These are phyloP conservation scores for Temnothorax rugatulus DNA, from an alignment of 2,888 invertebrate species.

Conservation along the genomic window DNA sequence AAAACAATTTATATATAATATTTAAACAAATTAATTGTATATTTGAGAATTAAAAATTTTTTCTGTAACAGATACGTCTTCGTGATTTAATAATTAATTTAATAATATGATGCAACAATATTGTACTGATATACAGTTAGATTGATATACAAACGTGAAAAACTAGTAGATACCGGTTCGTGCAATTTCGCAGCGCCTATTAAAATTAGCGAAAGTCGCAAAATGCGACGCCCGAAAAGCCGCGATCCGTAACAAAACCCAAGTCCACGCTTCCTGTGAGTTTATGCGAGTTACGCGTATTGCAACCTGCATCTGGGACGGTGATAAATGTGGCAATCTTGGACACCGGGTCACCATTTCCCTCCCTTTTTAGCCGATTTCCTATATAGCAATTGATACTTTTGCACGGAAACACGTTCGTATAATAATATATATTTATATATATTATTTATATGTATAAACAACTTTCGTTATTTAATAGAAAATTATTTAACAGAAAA, in stretches of 20 bases:
- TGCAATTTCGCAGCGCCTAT: slow-evolving; percentile 41
- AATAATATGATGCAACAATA: background rate
- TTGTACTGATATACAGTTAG: background rate
- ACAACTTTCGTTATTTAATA: background rate
- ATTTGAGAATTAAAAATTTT: background rate
- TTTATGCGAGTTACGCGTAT: background rate
- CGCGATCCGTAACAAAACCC: slow-evolving; percentile 71
- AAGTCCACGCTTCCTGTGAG: slow-evolving; percentile 6
- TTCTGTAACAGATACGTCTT: background rate
- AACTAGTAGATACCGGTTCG: slow-evolving; percentile 27
- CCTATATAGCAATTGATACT: background rate
- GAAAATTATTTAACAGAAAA: background rate
- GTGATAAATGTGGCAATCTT: slow-evolving; percentile 53
- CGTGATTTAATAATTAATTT: background rate
- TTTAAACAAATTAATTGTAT: background rate
- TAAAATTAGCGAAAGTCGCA: slow-evolving; percentile 65
- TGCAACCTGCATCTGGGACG: background rate
- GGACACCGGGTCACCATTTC: background rate
- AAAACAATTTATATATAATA: background rate
- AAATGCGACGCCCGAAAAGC: slow-evolving; percentile 51
- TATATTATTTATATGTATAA: background rate
- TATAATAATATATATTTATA: background rate
- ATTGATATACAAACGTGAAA: background rate
- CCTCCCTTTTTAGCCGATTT: slow-evolving; percentile 17
- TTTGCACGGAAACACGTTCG: background rate